Evolutionary conservation across 2,888 invertebrate species (phyloP).

Genomic region (Lomographa bimaculata): DNA sequence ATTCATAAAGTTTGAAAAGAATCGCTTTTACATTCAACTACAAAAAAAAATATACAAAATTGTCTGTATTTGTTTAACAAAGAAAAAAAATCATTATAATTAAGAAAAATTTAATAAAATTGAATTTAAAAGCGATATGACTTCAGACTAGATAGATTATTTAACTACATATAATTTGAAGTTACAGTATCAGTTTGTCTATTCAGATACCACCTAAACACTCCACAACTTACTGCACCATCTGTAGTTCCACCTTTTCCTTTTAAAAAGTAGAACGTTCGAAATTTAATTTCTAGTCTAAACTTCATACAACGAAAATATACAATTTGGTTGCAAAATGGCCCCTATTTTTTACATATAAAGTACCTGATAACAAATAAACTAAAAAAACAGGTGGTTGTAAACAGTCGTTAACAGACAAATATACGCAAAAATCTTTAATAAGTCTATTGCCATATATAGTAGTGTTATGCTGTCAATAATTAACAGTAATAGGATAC

Average conservation of each 20-base stretch:
- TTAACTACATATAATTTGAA: slow-evolving; percentile 51
- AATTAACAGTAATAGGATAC: slow-evolving; percentile 10
- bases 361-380: slow-evolving; percentile 24
- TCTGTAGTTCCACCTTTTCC: slow-evolving; percentile 26
- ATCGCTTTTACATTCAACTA: slow-evolving; percentile 57
- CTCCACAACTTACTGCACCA: too few relatives aligned
- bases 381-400: slow-evolving; percentile 34
- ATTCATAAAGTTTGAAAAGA: slow-evolving; percentile 50
- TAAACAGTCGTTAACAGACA: slow-evolving; percentile 31
- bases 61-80: too few relatives aligned
- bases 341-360: slow-evolving; percentile 30
- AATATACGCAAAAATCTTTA: slow-evolving; percentile 16
- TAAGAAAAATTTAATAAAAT: slow-evolving; percentile 26
- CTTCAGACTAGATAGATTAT: slow-evolving; percentile 79
- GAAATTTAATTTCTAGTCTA: slow-evolving; percentile 41
- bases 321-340: slow-evolving; percentile 38
- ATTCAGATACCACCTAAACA: slow-evolving; percentile 35
- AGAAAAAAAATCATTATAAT: too few relatives aligned
- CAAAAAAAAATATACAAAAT: slow-evolving; percentile 10
- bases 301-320: slow-evolving; percentile 10
- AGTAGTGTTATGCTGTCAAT: slow-evolving; percentile 23
- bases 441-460: slow-evolving; percentile 35
- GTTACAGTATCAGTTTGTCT: slow-evolving; percentile 53
- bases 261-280: slow-evolving; percentile 16
- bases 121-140: slow-evolving; percentile 59